A percentile compares a stretch with the other conserved stretches of the same genome.
Conservation (phyloP, 1,140 invertebrate genomes). For the Monochamus saltuarius region DNA sequence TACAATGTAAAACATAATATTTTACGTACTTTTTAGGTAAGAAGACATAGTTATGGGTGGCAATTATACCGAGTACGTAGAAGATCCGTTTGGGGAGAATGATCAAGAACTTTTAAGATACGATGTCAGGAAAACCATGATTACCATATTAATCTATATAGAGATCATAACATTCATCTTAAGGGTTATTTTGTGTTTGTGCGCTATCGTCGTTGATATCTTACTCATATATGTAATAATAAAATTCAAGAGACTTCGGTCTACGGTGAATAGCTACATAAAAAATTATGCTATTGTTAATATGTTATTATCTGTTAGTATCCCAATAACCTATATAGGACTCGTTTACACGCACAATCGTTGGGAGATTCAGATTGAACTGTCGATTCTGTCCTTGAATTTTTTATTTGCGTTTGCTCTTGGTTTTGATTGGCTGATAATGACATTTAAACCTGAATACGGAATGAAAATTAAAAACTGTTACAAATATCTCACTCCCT, state of each 20-base stretch:
- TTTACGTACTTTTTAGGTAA: background rate
- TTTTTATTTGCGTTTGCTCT: background rate
- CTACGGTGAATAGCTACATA: conserved; percentile 4
- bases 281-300: conserved; percentile 1
- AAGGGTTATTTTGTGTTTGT: background rate
- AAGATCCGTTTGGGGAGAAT: background rate
- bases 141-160: background rate
- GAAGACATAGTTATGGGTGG: no score
- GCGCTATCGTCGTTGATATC: background rate
- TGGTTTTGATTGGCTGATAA: background rate
- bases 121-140: background rate
- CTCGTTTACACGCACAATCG: background rate
- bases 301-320: background rate
- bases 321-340: background rate
- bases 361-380: background rate
- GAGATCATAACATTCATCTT: background rate
- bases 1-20: background rate
- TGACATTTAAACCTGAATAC: no score
- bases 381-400: background rate
- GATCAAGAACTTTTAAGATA: no score
- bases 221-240: background rate
- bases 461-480: no score
- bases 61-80: conserved; percentile 6
- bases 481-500: no score
- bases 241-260: background rate